These are phyloP conservation scores for Agriopis marginaria DNA, from an alignment of 2,888 invertebrate genomes.

Conservation along the genomic window DNA sequence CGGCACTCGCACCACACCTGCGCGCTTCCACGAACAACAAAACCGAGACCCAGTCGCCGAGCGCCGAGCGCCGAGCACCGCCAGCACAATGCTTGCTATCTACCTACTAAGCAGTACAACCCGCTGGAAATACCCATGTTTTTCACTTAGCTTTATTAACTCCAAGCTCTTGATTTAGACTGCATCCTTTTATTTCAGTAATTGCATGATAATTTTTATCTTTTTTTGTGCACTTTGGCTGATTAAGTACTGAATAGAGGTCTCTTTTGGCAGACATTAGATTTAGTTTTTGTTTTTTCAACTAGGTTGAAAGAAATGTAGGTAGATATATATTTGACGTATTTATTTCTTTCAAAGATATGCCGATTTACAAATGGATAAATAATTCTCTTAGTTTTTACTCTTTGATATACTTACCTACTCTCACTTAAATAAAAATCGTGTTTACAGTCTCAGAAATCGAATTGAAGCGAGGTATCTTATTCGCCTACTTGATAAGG, in stretches of 20 bases:
- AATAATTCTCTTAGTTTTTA: neutral
- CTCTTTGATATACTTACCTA: neutral
- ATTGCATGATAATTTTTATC: conserved; percentile 27
- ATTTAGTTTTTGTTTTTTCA: neutral
- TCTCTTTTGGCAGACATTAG: conserved; percentile 6
- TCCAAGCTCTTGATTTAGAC: conserved; percentile 36
- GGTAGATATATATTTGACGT: too few relatives aligned
- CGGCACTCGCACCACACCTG: conserved; percentile 76
- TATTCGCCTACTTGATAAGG: conserved; percentile 53
- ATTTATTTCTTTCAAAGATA: neutral
- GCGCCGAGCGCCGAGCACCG: conserved; percentile 53
- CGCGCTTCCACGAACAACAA: conserved; percentile 81
- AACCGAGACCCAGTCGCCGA: conserved; percentile 53
- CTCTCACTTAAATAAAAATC: conserved; percentile 1
- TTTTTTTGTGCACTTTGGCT: conserved; percentile 4
- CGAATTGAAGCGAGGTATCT: conserved; percentile 41
- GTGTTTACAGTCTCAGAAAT: conserved; percentile 20
- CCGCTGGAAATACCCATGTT: conserved; percentile 63
- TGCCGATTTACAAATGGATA: neutral
- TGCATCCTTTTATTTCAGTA: conserved; percentile 32
- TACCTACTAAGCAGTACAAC: conserved; percentile 48
- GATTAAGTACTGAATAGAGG: conserved; percentile 2
- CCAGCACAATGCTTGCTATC: conserved; percentile 62
- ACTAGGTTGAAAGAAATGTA: neutral
- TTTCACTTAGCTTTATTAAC: conserved; percentile 48